phyloP scores from a whole-genome alignment of 2,797 vertebrate genomes.

The Holocentrus rufus region DNA sequence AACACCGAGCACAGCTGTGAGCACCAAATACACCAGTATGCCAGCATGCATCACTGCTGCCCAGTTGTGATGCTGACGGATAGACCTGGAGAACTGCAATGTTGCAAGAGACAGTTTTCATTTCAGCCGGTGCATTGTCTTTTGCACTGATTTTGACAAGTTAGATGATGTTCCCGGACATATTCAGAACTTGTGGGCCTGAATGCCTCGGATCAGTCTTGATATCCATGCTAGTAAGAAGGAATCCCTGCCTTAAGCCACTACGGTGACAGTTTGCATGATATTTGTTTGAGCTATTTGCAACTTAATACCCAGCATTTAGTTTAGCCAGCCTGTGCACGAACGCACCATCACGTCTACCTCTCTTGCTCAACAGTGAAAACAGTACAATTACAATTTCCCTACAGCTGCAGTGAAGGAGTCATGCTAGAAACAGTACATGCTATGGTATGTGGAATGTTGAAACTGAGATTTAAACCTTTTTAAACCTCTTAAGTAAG shows the following conservation, averaged over 20 bases:
- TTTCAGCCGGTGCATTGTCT: background rate
- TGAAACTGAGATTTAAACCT: slow-evolving; percentile 61
- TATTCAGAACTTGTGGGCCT: background rate
- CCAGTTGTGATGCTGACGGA: background rate
- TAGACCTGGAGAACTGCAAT: slow-evolving; percentile 5
- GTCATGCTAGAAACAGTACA: slow-evolving; percentile 13
- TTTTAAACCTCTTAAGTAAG: slow-evolving; percentile 25
- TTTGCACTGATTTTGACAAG: slow-evolving; percentile 10
- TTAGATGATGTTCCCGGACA: slow-evolving; percentile 1
- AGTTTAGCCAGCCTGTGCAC: slow-evolving; percentile 6
- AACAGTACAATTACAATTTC: slow-evolving; percentile 11
- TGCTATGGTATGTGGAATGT: slow-evolving; percentile 75
- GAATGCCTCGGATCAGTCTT: slow-evolving; percentile 4
- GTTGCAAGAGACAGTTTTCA: background rate
- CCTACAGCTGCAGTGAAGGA: slow-evolving; percentile 15
- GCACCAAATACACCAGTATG: slow-evolving; percentile 24
- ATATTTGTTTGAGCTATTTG: slow-evolving; percentile 71
- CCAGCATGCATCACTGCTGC: slow-evolving; percentile 20
- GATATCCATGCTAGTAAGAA: slow-evolving; percentile 18
- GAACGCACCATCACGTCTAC: slow-evolving; percentile 32
- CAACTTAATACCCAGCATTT: slow-evolving; percentile 54
- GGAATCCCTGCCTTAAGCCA: slow-evolving; percentile 40
- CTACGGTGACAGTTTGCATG: slow-evolving; percentile 64
- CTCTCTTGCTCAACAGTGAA: slow-evolving; percentile 22
- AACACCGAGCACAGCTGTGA: slow-evolving; percentile 63